Percentiles rank a stretch among this genome's conserved stretches.
Conservation (phyloP, 2,888 invertebrate species). For the Tridacna gigas region DNA sequence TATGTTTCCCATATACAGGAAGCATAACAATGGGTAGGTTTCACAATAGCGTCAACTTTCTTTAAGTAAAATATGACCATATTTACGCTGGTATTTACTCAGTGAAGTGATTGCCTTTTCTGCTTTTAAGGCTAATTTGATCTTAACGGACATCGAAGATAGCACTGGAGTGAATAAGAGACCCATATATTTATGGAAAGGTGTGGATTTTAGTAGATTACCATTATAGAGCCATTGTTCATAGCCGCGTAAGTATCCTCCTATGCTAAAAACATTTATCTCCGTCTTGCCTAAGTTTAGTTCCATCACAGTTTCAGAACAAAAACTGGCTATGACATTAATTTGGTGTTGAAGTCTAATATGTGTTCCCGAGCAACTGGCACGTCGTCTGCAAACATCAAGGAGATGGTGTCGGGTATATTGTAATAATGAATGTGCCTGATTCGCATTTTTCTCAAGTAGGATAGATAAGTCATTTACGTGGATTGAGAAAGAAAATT, state of each 20-base stretch:
- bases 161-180: not conserved
- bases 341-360: conserved; percentile 12
- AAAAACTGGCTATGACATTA: not conserved
- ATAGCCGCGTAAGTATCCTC: not conserved
- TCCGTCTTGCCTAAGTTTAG: conserved; percentile 5
- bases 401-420: conserved; percentile 1
- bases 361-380: not conserved
- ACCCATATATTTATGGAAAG: not conserved
- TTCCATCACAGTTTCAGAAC: conserved; percentile 1
- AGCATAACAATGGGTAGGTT: conserved; percentile 9
- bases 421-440: conserved; percentile 2
- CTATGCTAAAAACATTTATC: not conserved
- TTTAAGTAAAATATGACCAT: not conserved
- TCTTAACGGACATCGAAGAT: conserved; percentile 6
- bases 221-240: conserved; percentile 12
- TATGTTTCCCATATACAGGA: conserved; percentile 4
- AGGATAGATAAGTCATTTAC: not conserved
- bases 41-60: conserved; percentile 19
- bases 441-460: not conserved
- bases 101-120: conserved; percentile 14
- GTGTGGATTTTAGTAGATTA: not conserved
- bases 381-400: conserved; percentile 16
- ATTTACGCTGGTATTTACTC: not conserved
- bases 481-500: not conserved
- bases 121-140: conserved; percentile 7